Evolutionary conservation across 2,888 invertebrate genomes (phyloP), one percentile per base, ranked within the genome.

Genomic region (Autographa gamma): DNA sequence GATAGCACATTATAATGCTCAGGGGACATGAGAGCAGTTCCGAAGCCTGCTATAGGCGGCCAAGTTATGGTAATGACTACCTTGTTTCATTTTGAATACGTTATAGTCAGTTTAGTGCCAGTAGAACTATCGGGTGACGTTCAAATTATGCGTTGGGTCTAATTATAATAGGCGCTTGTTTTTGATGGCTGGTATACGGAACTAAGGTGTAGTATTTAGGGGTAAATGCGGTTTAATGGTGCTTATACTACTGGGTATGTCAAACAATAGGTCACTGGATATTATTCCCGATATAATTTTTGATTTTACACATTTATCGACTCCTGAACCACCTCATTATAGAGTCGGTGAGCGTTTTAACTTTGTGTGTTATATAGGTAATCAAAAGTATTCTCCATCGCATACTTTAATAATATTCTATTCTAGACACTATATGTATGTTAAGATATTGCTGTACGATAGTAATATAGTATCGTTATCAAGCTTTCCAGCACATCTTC

Each of bases 1-100:
- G 72, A 77, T 78, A 82, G 75, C 64, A 60, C 63, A 73, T 78
- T 76, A 82, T 70, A 72, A 77, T 69, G 54, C 80, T 70, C 76
- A 9, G 11, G 82, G 73, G 79, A 60, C 69, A 48, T 31, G 18
- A 58, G 19, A 61, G 59, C 60, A 69, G 73, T 78, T 80, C 72
- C 68, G 67, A 66, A 67, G 69, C 60, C 61, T 65, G 77, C 66
- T 58, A 70, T 72, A 62, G 60, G 59, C 63, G 48, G 64, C 41
- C 72, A 65, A 76, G 70, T 74, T 80, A 78, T 73, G 69, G 52
- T 80, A 80, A 81, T 80, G 43, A 65, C 13, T 31, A 32, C 60
- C 63, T 67, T 73, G 74, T 80, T 73, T 74, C 74, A 82, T 82
- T 73, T 68, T 59, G 38, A 63, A 73, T 74, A 69, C 48, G 58